Evolutionary conservation across 2,888 invertebrate species (phyloP).

Genomic region (Drosophila nigricruria): DNA sequence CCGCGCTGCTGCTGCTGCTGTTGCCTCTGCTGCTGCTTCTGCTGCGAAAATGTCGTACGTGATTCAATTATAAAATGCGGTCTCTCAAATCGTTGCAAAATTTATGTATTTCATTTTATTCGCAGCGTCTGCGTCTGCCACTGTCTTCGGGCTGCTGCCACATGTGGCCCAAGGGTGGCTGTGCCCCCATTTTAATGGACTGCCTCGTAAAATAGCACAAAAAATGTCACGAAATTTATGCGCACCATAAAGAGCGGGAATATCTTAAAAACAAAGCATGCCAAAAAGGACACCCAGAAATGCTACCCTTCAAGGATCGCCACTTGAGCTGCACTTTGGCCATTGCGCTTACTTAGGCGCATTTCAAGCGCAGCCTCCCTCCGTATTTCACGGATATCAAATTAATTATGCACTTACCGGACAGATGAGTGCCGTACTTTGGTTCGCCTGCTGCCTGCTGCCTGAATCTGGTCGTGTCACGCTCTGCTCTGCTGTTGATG

Average conservation of each 20-base stretch:
- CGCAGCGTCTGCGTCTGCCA: slow-evolving; percentile 52
- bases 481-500: slow-evolving; percentile 16
- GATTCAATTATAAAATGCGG: slow-evolving; percentile 85
- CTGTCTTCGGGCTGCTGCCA: slow-evolving; percentile 55
- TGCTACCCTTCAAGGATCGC: slow-evolving; percentile 25
- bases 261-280: slow-evolving; percentile 62
- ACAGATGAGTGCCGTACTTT: slow-evolving; percentile 11
- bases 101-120: slow-evolving; percentile 84
- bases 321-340: slow-evolving; percentile 45
- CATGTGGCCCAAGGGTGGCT: slow-evolving; percentile 62
- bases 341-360: slow-evolving; percentile 45
- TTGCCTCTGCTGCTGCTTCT: slow-evolving; percentile 42
- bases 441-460: too few relatives aligned
- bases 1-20: slow-evolving; percentile 52
- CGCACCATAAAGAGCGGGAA: slow-evolving; percentile 64
- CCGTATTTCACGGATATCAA: slow-evolving; percentile 48
- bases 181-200: slow-evolving; percentile 70
- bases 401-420: slow-evolving; percentile 75
- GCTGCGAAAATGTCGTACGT: slow-evolving; percentile 83
- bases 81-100: slow-evolving; percentile 84
- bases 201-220: slow-evolving; percentile 75
- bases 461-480: background rate
- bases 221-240: slow-evolving; percentile 76
- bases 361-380: slow-evolving; percentile 49
- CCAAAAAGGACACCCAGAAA: slow-evolving; percentile 48